Evolutionary conservation across 2,888 invertebrate genomes (phyloP).

Genomic region (Idaea straminata): DNA sequence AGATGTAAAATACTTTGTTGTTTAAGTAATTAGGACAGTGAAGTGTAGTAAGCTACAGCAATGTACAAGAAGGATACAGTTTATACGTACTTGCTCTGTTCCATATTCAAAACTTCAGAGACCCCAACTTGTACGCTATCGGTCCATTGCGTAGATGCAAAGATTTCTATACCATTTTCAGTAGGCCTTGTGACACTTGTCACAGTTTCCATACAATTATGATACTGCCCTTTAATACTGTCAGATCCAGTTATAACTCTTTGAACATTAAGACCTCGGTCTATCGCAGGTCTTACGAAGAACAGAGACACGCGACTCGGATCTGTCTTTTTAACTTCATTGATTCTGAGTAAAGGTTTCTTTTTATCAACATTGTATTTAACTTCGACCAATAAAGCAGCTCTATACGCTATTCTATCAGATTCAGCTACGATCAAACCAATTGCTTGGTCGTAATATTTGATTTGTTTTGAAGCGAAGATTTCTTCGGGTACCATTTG

Average conservation of each 20-base stretch:
- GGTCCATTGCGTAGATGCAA: constrained; percentile 79
- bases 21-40: too few relatives aligned
- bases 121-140: constrained; percentile 76
- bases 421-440: constrained; percentile 84
- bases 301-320: constrained; percentile 45
- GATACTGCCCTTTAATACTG: constrained; percentile 81
- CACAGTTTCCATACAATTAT: constrained; percentile 85
- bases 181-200: constrained; percentile 79
- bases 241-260: constrained; percentile 79
- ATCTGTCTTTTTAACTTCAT: constrained; percentile 48
- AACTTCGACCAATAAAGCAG: constrained; percentile 80
- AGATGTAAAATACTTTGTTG: too few relatives aligned
- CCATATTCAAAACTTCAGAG: constrained; percentile 73
- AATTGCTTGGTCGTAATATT: constrained; percentile 84
- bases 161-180: constrained; percentile 84
- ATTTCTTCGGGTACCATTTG: constrained; percentile 60
- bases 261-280: constrained; percentile 57
- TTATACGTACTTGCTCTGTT: constrained; percentile 74
- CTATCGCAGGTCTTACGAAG: constrained; percentile 46
- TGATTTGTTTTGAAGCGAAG: constrained; percentile 74
- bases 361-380: constrained; percentile 68
- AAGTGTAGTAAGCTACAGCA: background rate
- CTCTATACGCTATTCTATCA: constrained; percentile 76
- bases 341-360: constrained; percentile 51
- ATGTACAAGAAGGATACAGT: background rate